A percentile compares a stretch with the other conserved stretches of the same genome.
These are phyloP conservation scores for Hypsibius dujardini DNA, from an alignment of 1,140 invertebrate genomes.

Conservation along the genomic window DNA sequence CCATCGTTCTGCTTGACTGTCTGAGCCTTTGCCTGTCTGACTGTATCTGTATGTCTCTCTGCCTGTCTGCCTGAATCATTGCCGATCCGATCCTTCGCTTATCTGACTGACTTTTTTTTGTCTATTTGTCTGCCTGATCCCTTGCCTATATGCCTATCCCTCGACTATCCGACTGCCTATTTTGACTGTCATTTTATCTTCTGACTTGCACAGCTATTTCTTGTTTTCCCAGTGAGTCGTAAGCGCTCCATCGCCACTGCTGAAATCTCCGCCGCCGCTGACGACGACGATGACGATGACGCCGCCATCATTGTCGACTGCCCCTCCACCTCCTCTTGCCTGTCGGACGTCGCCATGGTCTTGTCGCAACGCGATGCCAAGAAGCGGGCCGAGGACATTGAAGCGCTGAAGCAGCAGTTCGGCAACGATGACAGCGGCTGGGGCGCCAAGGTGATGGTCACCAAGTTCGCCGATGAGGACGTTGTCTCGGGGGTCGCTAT, in stretches of 20 bases:
- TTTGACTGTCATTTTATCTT: background rate
- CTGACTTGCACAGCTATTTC: background rate
- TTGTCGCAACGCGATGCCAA: background rate
- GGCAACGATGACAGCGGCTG: conserved; percentile 3
- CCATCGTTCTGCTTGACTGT: no score
- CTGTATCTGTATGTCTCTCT: no score
- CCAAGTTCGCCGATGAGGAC: background rate
- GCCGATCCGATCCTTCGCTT: no score
- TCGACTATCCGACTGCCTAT: no score
- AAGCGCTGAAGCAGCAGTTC: background rate
- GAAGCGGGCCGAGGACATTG: background rate
- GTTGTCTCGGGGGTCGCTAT: background rate
- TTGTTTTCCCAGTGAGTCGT: background rate
- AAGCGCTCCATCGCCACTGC: no score
- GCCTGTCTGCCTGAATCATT: no score
- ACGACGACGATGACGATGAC: background rate
- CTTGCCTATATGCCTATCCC: no score
- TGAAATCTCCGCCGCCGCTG: background rate
- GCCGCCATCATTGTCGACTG: background rate
- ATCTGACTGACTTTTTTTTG: no score
- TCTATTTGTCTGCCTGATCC: no score
- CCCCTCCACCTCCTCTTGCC: background rate
- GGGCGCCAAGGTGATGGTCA: background rate
- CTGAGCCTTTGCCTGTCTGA: no score
- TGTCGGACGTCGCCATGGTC: background rate